Evolutionary conservation across 2,113 vertebrate species (phyloP).

Genomic region (Peromyscus maniculatus): DNA sequence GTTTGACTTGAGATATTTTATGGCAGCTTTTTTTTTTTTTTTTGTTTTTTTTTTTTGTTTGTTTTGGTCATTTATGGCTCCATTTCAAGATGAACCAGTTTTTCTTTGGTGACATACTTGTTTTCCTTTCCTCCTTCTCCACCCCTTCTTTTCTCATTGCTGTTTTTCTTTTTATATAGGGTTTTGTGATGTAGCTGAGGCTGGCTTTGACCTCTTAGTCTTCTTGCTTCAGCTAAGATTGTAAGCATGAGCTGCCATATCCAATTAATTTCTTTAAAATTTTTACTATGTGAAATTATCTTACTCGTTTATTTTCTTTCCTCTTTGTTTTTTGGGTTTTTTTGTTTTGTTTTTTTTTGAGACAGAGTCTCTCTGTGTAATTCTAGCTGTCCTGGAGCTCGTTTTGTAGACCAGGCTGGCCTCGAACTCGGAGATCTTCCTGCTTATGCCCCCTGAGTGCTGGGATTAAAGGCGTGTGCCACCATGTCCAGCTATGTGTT

Average conservation of each 20-base stretch:
- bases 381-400: not conserved
- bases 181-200: not conserved
- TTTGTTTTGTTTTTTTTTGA: not conserved
- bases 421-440: not conserved
- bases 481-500: not conserved
- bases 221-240: not conserved
- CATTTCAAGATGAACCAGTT: not conserved
- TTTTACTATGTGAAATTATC: not conserved
- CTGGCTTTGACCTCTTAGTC: not conserved
- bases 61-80: not conserved
- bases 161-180: not conserved
- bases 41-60: not conserved
- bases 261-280: conserved; percentile 11
- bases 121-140: not conserved
- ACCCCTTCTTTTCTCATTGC: not conserved
- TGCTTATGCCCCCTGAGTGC: not conserved
- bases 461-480: not conserved
- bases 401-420: not conserved
- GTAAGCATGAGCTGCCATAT: not conserved
- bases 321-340: not conserved
- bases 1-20: not conserved
- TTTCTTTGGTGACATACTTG: not conserved
- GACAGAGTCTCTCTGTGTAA: not conserved
- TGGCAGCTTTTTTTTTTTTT: not conserved
- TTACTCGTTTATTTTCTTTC: not conserved